Evolutionary conservation across 2,113 vertebrate genomes (phyloP).

Genomic region (Pelobates fuscus): DNA sequence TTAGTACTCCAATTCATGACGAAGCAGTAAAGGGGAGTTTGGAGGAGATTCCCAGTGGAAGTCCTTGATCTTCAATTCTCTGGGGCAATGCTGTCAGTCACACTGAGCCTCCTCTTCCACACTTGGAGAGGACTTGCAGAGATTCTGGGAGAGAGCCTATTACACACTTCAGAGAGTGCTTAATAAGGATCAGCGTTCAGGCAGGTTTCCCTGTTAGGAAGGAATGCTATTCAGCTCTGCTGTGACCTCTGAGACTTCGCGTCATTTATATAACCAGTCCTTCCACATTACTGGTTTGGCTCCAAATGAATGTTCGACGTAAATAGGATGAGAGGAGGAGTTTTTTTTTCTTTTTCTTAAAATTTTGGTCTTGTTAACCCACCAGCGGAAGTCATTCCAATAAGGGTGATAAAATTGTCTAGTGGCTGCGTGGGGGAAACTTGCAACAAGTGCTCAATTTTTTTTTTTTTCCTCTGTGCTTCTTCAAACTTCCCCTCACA

Average conservation of each 20-base stretch:
- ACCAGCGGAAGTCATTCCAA: slow-evolving; percentile 31
- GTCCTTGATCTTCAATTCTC: not conserved
- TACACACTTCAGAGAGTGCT: slow-evolving; percentile 9
- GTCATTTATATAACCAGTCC: slow-evolving; percentile 50
- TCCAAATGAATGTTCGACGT: slow-evolving; percentile 19
- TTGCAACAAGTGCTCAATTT: not conserved
- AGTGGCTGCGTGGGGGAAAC: slow-evolving; percentile 8
- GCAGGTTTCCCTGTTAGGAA: slow-evolving; percentile 37
- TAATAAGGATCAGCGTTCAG: slow-evolving; percentile 31
- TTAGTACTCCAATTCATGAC: slow-evolving; percentile 24
- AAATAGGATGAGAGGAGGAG: slow-evolving; percentile 20
- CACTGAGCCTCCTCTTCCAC: not conserved
- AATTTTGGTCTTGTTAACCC: slow-evolving; percentile 19
- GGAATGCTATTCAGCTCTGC: slow-evolving; percentile 34
- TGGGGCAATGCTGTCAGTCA: not conserved
- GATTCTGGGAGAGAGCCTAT: slow-evolving; percentile 7
- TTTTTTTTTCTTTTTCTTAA: slow-evolving; percentile 9
- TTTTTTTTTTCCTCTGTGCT: not conserved
- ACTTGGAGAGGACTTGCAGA: not conserved
- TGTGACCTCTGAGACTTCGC: slow-evolving; percentile 37
- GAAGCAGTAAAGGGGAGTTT: not conserved
- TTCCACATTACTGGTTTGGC: slow-evolving; percentile 42
- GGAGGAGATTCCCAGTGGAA: not conserved
- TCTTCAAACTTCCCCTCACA: not conserved
- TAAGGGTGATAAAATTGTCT: slow-evolving; percentile 10